phyloP scores from a whole-genome alignment of 2,113 vertebrate genomes.

The Pleuronectes platessa region DNA sequence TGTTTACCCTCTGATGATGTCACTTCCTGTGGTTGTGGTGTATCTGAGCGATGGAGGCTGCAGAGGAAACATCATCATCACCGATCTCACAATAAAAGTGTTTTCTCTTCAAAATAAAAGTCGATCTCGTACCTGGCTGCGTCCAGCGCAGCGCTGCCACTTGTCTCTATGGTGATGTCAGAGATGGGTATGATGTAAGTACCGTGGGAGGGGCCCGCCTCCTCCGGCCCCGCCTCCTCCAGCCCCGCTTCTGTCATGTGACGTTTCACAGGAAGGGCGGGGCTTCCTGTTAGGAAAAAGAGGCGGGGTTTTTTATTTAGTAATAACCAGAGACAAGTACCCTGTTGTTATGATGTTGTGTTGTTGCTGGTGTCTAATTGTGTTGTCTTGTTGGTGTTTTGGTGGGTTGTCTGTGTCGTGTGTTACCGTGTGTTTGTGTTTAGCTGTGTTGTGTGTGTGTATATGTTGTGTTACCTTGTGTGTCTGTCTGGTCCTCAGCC shows the following conservation, averaged over 20 bases:
- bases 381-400: background rate
- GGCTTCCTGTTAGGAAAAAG: slow-evolving; percentile 17
- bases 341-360: background rate
- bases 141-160: slow-evolving; percentile 54
- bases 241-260: slow-evolving; percentile 44
- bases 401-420: background rate
- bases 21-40: slow-evolving; percentile 30
- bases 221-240: slow-evolving; percentile 55
- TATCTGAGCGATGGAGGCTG: slow-evolving; percentile 38
- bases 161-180: slow-evolving; percentile 64
- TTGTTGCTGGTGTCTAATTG: background rate
- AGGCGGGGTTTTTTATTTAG: background rate
- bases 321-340: background rate
- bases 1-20: slow-evolving; percentile 28
- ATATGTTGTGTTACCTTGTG: background rate
- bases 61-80: slow-evolving; percentile 1
- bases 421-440: background rate
- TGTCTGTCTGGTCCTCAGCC: slow-evolving; percentile 13
- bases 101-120: background rate
- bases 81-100: background rate
- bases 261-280: background rate
- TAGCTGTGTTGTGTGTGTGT: background rate
- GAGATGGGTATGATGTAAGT: slow-evolving; percentile 86
- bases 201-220: slow-evolving; percentile 78
- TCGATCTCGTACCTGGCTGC: slow-evolving; percentile 47